These are phyloP conservation scores for Phalloptychus januarius DNA, from an alignment of 2,797 vertebrate species.

Conservation along the genomic window DNA sequence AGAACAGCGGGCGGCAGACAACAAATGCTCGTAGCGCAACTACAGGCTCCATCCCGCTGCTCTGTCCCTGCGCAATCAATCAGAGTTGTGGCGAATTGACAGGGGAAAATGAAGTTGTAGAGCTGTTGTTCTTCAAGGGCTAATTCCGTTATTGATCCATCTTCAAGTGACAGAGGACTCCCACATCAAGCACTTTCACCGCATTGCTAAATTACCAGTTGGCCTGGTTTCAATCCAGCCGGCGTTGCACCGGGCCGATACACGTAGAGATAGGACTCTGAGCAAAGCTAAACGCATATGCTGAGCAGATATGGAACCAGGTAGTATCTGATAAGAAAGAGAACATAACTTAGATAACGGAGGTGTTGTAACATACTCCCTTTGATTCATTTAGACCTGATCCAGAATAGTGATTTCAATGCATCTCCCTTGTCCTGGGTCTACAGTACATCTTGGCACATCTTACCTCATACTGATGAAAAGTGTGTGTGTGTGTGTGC, in stretches of 20 bases:
- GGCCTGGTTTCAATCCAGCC: constrained; percentile 12
- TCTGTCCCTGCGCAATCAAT: constrained; percentile 57
- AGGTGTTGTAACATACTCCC: background rate
- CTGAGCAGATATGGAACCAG: background rate
- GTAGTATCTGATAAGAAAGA: background rate
- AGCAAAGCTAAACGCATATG: background rate
- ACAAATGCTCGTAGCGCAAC: constrained; percentile 13
- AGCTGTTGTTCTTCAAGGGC: constrained; percentile 55
- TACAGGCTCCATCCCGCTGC: constrained; percentile 14
- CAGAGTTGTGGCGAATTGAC: constrained; percentile 52
- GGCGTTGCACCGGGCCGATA: background rate
- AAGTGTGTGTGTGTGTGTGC: background rate
- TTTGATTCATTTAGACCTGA: constrained; percentile 5
- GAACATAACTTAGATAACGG: background rate
- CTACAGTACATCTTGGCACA: background rate
- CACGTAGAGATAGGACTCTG: background rate
- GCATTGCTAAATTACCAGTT: constrained; percentile 17
- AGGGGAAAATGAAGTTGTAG: constrained; percentile 59
- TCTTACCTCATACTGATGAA: background rate
- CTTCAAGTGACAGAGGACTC: constrained; percentile 43
- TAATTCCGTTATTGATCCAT: constrained; percentile 67
- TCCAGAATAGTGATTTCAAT: background rate
- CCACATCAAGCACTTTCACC: constrained; percentile 52
- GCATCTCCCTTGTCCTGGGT: background rate
- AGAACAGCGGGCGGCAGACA: constrained; percentile 8